phyloP scores from a whole-genome alignment of 2,888 invertebrate species.

The Spodoptera exigua region DNA sequence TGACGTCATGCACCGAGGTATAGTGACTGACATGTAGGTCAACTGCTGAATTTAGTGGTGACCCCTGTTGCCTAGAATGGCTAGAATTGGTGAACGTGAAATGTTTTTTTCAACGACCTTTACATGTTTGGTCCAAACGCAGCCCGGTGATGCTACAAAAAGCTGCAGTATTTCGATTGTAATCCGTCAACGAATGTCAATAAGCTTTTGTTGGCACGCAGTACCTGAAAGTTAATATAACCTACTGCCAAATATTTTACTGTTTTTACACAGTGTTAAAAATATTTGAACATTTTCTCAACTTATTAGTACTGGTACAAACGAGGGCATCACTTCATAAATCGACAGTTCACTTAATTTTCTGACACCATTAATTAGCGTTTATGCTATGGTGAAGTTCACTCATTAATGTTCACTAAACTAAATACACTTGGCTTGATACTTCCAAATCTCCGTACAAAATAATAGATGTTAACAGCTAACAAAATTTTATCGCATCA shows the following conservation, averaged over 20 bases:
- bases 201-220: neutral
- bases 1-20: constrained; percentile 37
- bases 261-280: too few relatives aligned
- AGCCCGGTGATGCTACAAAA: constrained; percentile 4
- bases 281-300: too few relatives aligned
- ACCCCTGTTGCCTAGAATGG: constrained; percentile 18
- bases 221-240: too few relatives aligned
- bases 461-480: constrained; percentile 40
- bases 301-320: too few relatives aligned
- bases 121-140: neutral
- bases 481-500: constrained; percentile 70
- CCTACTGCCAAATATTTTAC: too few relatives aligned
- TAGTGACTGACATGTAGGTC: constrained; percentile 42
- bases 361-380: too few relatives aligned
- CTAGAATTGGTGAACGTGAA: constrained; percentile 15
- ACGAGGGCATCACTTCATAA: too few relatives aligned
- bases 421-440: constrained; percentile 17
- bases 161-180: constrained; percentile 24
- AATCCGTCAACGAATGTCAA: constrained; percentile 27
- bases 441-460: constrained; percentile 35
- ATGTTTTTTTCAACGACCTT: constrained; percentile 29
- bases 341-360: too few relatives aligned
- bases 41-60: constrained; percentile 35
- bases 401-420: too few relatives aligned
- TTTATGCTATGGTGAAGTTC: too few relatives aligned